Percentiles rank a stretch among this genome's conserved stretches.
Evolutionary conservation across 2,797 vertebrate species (phyloP).

Genomic region (Furcifer pardalis): DNA sequence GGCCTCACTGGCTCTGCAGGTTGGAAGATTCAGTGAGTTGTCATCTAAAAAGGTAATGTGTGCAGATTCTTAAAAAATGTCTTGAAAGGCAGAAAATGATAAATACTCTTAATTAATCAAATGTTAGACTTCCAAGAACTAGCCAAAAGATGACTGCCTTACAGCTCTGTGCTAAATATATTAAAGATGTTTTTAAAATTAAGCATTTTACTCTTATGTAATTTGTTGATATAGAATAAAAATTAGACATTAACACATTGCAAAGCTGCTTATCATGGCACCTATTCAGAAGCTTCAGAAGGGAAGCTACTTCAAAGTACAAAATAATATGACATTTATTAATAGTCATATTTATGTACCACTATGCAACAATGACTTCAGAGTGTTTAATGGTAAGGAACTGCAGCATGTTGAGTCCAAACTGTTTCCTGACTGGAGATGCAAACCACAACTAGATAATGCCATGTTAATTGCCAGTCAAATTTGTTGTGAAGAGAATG

Average conservation of each 20-base stretch:
- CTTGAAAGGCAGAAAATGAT: neutral
- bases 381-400: neutral
- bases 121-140: too few relatives aligned
- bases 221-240: neutral
- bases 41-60: too few relatives aligned
- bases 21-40: too few relatives aligned
- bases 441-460: neutral
- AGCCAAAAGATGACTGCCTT: neutral
- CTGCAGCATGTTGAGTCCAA: too few relatives aligned
- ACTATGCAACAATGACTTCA: neutral
- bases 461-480: neutral
- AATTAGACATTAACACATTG: neutral
- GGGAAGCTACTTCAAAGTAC: neutral
- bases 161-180: too few relatives aligned
- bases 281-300: neutral
- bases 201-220: neutral
- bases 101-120: neutral
- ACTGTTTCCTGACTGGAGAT: neutral
- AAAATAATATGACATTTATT: neutral
- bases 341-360: neutral
- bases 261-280: neutral
- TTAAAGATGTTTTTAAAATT: neutral
- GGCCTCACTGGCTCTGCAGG: too few relatives aligned
- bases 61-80: too few relatives aligned
- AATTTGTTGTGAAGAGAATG: neutral